Base-by-base conservation (phyloP, 2,797 vertebrate species). In the Pseudochromis fuscus region DNA sequence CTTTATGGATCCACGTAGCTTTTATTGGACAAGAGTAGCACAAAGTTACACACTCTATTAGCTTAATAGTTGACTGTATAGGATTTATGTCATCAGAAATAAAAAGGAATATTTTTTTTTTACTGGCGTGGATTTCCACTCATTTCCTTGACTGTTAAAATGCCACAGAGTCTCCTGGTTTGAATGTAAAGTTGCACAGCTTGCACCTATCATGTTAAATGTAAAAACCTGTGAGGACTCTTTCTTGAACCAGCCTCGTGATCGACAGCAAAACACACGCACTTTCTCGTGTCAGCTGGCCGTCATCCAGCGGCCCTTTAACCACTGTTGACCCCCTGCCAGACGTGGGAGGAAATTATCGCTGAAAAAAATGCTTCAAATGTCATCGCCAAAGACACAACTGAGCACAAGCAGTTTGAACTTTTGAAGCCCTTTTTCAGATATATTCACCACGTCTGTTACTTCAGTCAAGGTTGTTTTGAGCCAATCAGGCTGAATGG, bases 91-190 rank as follows among this genome's bases (percentile, higher is more conserved):
- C 52, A 82, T 80, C 69, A 95, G 93, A 94, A 95, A 96, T 71
- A 93, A 95, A 95, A 95, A 95, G 90, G 87, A 91, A 89, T 88
- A 95, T 91, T 77, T 88, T 96, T 96, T 91, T 77, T 88, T 96
- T 96, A 98, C 96, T 98, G 97, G 96, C 96, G 96, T 97, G 95
- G 94, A 96, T 95, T 50, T 95, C 95, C 95, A 90, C 96, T 96
- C 94, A 93, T 96, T 95, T 92, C 96, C 95, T 96, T 94, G 94
- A 96, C 96, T 95, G 91, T 96, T 95, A 95, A 96, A 98, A 98
- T 98, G 98, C 98, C 98, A 99, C 97, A 99, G 97, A 99, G 97
- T 98, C 97, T 96, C 95, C 95, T 95, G 95, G 95, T 96, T 96
- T 95, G 95, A 95, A 95, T 95, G 96, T 97, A 97, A 97, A 98